Base-by-base conservation (phyloP, 2,888 invertebrate species). In the Coecobrya sp. region DNA sequence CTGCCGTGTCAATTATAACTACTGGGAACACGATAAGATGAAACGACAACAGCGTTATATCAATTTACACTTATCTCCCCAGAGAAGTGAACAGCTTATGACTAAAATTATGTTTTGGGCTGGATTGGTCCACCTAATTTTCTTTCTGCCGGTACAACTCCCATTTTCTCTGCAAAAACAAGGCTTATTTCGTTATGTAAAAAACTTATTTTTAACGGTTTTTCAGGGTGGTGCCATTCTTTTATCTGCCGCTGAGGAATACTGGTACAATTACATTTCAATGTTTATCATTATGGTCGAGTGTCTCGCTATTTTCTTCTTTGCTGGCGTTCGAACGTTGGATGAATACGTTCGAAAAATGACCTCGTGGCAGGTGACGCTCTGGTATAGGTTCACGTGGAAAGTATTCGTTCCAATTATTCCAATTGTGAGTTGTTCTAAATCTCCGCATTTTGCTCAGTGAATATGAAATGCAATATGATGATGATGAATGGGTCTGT, bases 241-340 rank as follows among this genome's bases (percentile, higher is more conserved):
- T 0, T 19, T 49, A 7, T 42, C 42, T 22, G 10, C 68, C 0
- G 13, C 55, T 2, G 82, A 81, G 11, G 52, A 1, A 0, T 55
- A 82, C 0, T 89, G 89, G 89, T 89, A 82, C 82, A 82, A 70
- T 16, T 89, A 68, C 55, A 16, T 68, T 13, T 68, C 70, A 13
- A 16, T 68, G 19, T 42, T 68, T 42, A 70, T 89, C n/a, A 16
- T 89, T 1, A 30, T 82, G 16, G 7, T 89, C 0, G 89, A 89
- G 19, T 22, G 19, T 3, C 0, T 70, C 1, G 70, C 70, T 5
- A 19, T 89, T 1, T 82, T 82, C 19, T 89, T 82, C 42, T 68
- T 89, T 25, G 62, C 73, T 4, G 88, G 88, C 0, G 42, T 36
- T 13, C 19, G 89, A 16, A 49, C 27, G 25, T 8, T 89, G 0